Base-by-base conservation (phyloP, 2,797 vertebrate species). In the Mastacembelus armatus region DNA sequence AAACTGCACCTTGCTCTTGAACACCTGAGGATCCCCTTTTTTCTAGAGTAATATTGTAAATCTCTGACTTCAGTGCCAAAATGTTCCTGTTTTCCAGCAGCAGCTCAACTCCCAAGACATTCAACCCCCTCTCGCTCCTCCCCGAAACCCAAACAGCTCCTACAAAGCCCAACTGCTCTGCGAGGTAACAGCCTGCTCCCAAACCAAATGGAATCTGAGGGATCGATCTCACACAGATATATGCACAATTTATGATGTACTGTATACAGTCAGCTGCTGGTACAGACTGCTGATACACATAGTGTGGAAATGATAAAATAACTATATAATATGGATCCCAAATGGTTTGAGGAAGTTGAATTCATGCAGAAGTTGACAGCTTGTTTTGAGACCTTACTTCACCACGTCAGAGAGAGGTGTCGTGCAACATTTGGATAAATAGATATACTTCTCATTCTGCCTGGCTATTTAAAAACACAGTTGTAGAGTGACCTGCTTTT, bases 131-230 rank as follows among this genome's bases (percentile, higher is more conserved):
- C 95, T 90, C 95, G 95, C 85, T 94, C 95, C 89, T 95, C 96
- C 91, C 97, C 96, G 94, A 99, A 98, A 97, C 91, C 95, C 93
- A 98, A 98, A 96, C 96, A 95, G 93, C 96, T 94, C 88, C 95
- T 98, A 91, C 96, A 94, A 95, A 95, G 93, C 91, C 95, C 96
- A 83, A 93, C 95, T 66, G 85, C 95, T 92, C 95, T 97, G 92
- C 93, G 96, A 98, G 96, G 98, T 99, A 99, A 98, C 92, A 5
- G 60, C 65, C 78, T 70, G 61, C 39, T 70, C 60, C 47, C 35
- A 21, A 57, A 40, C 54, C 69, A 58, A 45, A 80, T 29, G 75
- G 73, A 73, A 74, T 71, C 59, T 45, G 67, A 63, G 40, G 26
- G 30, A n/a, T 32, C 61, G 29, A 54, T 63, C 44, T 57, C 61